Evolutionary conservation across 2,888 invertebrate species (phyloP), one percentile per base, ranked within the genome.

Genomic region (Prosopocoilus inquinatus): DNA sequence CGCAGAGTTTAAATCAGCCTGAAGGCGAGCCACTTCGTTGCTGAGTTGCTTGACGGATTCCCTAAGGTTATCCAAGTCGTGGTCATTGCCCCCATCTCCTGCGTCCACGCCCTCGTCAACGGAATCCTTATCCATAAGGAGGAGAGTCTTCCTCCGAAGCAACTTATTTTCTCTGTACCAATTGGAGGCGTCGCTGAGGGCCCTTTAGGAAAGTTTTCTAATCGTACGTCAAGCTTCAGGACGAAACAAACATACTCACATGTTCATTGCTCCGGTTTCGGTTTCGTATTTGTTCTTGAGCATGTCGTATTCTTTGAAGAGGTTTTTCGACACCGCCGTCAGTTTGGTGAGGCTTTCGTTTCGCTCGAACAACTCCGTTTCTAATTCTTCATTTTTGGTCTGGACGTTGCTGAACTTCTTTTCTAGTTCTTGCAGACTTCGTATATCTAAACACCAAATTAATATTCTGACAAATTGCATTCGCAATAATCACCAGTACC

Each of bases 141-240:
- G 75, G 28, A 83, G 82, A 59, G 88, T 89, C 61, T 83, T 81
- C 11, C 90, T 75, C 73, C 89, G 88, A 48, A 90, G 73, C 67
- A 85, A 84, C 57, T 87, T 85, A 70, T 89, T 89, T 77, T 89
- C 87, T 59, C 86, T 85, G 78, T 89, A 89, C 89, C 89, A 90
- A 77, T 88, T 81, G 1, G 83, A 81, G 0, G 87, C 87, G 56
- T 86, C 86, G 58, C 84, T 84, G 79, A 87, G 81, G 47, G 87
- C 86, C 79, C 87, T 84, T 74, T 36, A 20, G 41, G 53, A 39
- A 50, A 15, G 46, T 28, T 20, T 20, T 28, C 20, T 45, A 13
- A 49, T 15, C 36, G 9, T 12, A 46, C 13, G 20, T 49, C 46
- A 13, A 15, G 20, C 34, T n/a, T 11, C 38, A 4, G 1, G 38